Evolutionary conservation across 2,113 vertebrate species (phyloP).

Genomic region (Myanophis thanlyinensis): DNA sequence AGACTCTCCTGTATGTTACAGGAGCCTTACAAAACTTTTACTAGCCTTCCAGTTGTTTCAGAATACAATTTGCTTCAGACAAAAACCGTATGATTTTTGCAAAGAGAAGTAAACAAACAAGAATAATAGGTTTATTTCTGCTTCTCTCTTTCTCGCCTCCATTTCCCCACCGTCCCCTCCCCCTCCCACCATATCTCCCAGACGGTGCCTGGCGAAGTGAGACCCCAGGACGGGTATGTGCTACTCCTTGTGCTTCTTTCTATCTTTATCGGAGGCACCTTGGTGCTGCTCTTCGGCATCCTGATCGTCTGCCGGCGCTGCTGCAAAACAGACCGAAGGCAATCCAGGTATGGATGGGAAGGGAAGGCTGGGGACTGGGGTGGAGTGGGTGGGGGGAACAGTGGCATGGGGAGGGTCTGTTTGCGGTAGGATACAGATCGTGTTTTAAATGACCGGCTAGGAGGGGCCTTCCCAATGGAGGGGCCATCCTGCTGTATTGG

Average conservation of each 20-base stretch:
- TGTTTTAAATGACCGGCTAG: neutral
- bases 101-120: neutral
- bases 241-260: conserved; percentile 87
- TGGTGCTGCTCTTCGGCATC: conserved; percentile 82
- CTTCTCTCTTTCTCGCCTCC: neutral
- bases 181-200: neutral
- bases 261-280: conserved; percentile 83
- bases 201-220: conserved; percentile 63
- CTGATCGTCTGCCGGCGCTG: conserved; percentile 85
- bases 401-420: neutral
- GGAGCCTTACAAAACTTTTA: neutral
- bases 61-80: neutral
- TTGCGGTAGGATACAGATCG: neutral
- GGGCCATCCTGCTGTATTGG: neutral
- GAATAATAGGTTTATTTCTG: rapidly evolving
- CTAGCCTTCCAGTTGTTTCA: neutral
- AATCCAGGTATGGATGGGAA: conserved; percentile 72
- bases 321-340: conserved; percentile 77
- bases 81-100: neutral
- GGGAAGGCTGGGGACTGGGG: rapidly evolving
- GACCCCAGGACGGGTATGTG: conserved; percentile 81
- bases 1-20: neutral
- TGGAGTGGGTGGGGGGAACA: too few species aligned
- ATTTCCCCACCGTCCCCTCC: neutral
- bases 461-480: neutral